Conservation (phyloP, 2,113 vertebrate species). For the Trichomycterus rosablanca region DNA sequence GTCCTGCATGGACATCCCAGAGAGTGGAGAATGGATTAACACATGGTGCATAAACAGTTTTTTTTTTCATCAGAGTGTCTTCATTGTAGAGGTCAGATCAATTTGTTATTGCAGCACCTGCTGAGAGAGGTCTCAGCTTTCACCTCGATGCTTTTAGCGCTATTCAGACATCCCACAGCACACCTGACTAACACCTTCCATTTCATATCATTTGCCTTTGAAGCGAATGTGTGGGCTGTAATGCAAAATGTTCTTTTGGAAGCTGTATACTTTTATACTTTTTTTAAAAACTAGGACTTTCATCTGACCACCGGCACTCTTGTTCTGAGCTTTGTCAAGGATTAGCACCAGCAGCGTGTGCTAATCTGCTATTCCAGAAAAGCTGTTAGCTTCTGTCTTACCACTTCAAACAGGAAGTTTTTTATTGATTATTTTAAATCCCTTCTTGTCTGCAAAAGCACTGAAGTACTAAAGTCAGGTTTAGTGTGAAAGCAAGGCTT, state of each 20-base stretch:
- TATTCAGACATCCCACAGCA: not conserved
- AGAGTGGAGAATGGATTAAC: slow-evolving; percentile 43
- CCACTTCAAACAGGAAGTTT: not conserved
- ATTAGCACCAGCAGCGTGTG: not conserved
- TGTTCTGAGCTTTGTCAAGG: slow-evolving; percentile 6
- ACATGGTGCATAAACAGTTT: slow-evolving; percentile 37
- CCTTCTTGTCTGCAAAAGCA: slow-evolving; percentile 5
- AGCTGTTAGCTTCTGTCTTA: not conserved
- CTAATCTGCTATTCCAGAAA: slow-evolving; percentile 4
- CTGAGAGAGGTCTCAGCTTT: slow-evolving; percentile 7
- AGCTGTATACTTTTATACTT: no score
- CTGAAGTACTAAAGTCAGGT: not conserved
- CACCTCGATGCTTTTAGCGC: not conserved
- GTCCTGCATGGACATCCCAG: slow-evolving; percentile 27
- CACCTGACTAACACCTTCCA: not conserved
- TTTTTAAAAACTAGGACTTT: not conserved
- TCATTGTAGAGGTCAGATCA: slow-evolving; percentile 46
- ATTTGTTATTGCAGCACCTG: slow-evolving; percentile 39
- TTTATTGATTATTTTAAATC: slow-evolving; percentile 2
- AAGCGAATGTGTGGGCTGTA: not conserved
- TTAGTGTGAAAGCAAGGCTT: no score
- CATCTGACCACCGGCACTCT: slow-evolving; percentile 1
- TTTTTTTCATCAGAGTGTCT: slow-evolving; percentile 44
- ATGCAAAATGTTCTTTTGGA: not conserved
- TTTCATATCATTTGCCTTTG: not conserved